Evolutionary conservation across 2,797 vertebrate species (phyloP).

Genomic region (Gymnocypris eckloni): DNA sequence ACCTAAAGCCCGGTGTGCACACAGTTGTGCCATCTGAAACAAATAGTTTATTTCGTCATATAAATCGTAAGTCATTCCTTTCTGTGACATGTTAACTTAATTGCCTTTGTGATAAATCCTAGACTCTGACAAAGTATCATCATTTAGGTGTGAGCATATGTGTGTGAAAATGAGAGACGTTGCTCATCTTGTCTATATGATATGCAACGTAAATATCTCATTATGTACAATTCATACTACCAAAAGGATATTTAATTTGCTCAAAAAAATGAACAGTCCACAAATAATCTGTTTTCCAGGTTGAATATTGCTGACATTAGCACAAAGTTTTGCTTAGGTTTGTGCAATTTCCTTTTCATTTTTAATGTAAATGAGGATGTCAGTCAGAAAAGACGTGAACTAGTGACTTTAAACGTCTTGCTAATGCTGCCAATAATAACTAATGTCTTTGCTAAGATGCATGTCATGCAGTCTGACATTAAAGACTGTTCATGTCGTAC

Average conservation of each 20-base stretch:
- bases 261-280: background rate
- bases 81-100: background rate
- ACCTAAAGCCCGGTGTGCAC: background rate
- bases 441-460: background rate
- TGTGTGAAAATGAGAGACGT: background rate
- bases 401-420: no score
- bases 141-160: background rate
- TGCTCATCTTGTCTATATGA: background rate
- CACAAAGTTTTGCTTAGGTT: background rate
- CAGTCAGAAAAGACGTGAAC: background rate
- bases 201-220: background rate
- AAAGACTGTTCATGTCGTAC: background rate
- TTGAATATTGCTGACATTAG: background rate
- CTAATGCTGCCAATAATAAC: constrained; percentile 7
- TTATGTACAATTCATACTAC: background rate
- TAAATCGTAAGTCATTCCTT: background rate
- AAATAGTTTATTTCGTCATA: background rate
- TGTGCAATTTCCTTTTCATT: background rate
- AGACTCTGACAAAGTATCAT: background rate
- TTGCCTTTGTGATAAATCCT: background rate
- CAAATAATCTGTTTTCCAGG: background rate
- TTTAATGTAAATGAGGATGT: background rate
- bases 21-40: background rate
- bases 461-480: constrained; percentile 1
- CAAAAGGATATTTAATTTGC: background rate